Base-by-base conservation (phyloP, 2,113 vertebrate genomes). In the Pygoscelis antarcticus region DNA sequence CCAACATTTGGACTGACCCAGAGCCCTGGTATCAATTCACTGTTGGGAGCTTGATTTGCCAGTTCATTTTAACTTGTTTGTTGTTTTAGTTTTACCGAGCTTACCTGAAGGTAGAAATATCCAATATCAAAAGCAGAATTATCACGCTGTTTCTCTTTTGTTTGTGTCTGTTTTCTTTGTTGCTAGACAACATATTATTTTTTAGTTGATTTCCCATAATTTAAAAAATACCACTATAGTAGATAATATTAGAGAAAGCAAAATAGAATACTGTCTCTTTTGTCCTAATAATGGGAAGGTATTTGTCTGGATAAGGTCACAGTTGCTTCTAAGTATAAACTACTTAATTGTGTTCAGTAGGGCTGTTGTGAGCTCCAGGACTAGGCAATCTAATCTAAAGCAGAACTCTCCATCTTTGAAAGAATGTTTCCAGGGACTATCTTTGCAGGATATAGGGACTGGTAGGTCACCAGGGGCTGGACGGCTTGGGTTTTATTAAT, bases 201-300 rank as follows among this genome's bases (percentile, higher is more conserved):
- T 97, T 97, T 23, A 97, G 97, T 94, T 89, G 36, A 95, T 97
- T 98, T 97, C 85, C 70, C 94, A 81, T 91, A 76, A 89, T 97
- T 96, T 94, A 91, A 91, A 96, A 97, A 98, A 91, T 89, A 89
- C 51, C 93, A 61, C 65, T 46, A 68, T 16, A 91, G 86, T 78
- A 96, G 72, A 93, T 95, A 93, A 96, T 96, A 95, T 90, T 91
- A 95, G 84, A 91, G 96, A 98, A 95, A 98, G 95, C 90, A 95
- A 94, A 94, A 91, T 57, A 97, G 84, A 74, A 89, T 93, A 68
- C 82, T 96, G 80, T 92, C 82, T 97, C 95, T 97, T 96, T 97
- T 92, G 86, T 96, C 96, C 96, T 88, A 96, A 94, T 87, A 96
- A 97, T 91, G 95, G 77, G 86, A 97, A 97, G 94, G 82, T 96